Evolutionary conservation across 2,888 invertebrate genomes (phyloP).

Genomic region (Trachelus iudaicus): DNA sequence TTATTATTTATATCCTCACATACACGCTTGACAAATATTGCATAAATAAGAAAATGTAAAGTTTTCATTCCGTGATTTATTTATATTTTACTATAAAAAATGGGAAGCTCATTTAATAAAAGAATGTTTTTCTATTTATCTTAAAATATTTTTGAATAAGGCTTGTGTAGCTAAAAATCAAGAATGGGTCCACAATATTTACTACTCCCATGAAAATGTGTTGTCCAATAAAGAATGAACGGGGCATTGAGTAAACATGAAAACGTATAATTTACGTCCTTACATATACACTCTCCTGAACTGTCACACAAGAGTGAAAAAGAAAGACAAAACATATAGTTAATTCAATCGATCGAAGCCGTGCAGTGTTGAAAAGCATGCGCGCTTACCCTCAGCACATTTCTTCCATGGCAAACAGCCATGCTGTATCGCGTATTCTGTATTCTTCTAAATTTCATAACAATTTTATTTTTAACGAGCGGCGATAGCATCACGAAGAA

Average conservation of each 20-base stretch:
- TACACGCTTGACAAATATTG: background rate
- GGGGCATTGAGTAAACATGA: background rate
- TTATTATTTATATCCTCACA: background rate
- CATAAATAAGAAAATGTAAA: background rate
- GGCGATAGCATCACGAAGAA: constrained; percentile 42
- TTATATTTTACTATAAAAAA: background rate
- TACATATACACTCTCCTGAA: background rate
- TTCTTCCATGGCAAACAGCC: constrained; percentile 21
- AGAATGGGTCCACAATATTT: background rate
- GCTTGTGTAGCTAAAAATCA: background rate
- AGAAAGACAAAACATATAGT: background rate
- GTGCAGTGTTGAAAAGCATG: constrained; percentile 21
- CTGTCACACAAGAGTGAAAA: background rate
- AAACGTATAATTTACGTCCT: background rate
- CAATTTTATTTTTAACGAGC: constrained; percentile 40
- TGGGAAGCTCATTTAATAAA: background rate
- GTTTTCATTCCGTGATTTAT: background rate
- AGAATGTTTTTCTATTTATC: background rate
- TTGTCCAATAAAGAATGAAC: background rate
- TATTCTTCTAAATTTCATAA: constrained; percentile 46
- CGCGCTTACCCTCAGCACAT: constrained; percentile 19
- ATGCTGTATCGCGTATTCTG: constrained; percentile 49
- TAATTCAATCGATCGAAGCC: background rate
- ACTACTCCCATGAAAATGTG: background rate
- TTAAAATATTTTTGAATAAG: background rate